Evolutionary conservation across 2,113 vertebrate species (phyloP), one percentile per base, ranked within the genome.

Genomic region (Lepisosteus osseus): DNA sequence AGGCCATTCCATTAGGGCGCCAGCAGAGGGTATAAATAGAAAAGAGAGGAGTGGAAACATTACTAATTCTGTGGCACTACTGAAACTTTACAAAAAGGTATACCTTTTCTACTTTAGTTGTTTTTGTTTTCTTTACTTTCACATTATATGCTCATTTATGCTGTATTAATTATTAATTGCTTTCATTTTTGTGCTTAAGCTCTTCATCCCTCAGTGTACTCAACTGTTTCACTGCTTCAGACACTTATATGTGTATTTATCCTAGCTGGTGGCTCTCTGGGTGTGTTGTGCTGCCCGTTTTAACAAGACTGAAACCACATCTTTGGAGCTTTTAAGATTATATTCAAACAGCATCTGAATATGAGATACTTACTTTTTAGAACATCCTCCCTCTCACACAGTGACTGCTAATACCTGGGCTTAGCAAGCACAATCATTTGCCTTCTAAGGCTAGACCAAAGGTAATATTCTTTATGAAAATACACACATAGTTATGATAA

Each of bases 401-500:
- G 6, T 43, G 40, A 13, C 4, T 12, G 12, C 41, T 73, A 74
- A 82, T 78, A 83, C 84, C 74, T 69, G 73, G 73, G 59, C 68
- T 75, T 77, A 74, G 71, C 79, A 71, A 64, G 72, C 79, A 70
- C 70, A 74, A 71, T 70, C 72, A 67, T 81, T 84, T 86, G 70
- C 79, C 74, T 66, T 56, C 6, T 44, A 61, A 68, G 64, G 74
- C 74, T 76, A 71, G 83, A 79, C 65, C 71, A 84, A 75, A 89
- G 88, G 87, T 88, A 83, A 82, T 70, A 69, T 77, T 81, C 72
- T 76, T 78, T 76, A 73, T 77, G 72, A 82, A 86, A 84, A 86
- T 71, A 83, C 81, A 84, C 77, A 81, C 79, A 81, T 83, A 54
- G 44, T 75, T 73, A 79, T 82, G 83, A 86, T 88, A 88, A 90